Base-by-base conservation (phyloP, 2,113 vertebrate species). In the Fulmarus glacialis region DNA sequence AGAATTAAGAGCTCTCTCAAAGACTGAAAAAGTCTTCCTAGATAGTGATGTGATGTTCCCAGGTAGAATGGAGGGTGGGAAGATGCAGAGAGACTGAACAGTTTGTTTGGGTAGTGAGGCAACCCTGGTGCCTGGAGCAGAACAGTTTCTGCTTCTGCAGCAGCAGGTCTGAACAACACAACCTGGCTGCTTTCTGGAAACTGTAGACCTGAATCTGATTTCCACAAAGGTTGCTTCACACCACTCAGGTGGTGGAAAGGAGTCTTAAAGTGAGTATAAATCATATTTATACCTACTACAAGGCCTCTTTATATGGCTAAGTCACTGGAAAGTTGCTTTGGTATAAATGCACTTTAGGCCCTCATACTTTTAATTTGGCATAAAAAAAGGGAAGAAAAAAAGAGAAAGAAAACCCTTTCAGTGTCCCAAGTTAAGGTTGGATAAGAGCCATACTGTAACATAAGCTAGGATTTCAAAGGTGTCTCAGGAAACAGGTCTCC, bases 401-500 rank as follows among this genome's bases (percentile, higher is more conserved):
- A 87, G 9, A 82, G 77, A 93, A 90, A 80, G 42, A 96, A 94
- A 96, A 78, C 2, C 20, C n/a, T 82, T 91, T 89, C 72, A 84
- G 2, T 63, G 47, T 93, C 77, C 60, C 81, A 72, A 23, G 73
- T 60, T 78, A 78, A 82, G 52, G 21, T 0, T 96, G 94, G 81
- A 93, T 87, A 87, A 75, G n/a, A 89, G 89, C 89, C 91, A 91
- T 72, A 75, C 64, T 79, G 87, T 89, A 97, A 94, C 56, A 82
- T 96, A 95, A 91, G 77, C 68, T 91, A 79, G 52, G 34, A 95
- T 95, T 95, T 95, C 83, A 89, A 89, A 96, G 56, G 78, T 79
- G 81, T 74, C 77, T 96, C 56, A 91, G 93, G 91, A 97, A 97
- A 96, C 87, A 89, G 77, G 77, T 89, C 89, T 97, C 90, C 43